Conservation (phyloP, 2,113 vertebrate genomes). For the Mastomys natalensis region DNA sequence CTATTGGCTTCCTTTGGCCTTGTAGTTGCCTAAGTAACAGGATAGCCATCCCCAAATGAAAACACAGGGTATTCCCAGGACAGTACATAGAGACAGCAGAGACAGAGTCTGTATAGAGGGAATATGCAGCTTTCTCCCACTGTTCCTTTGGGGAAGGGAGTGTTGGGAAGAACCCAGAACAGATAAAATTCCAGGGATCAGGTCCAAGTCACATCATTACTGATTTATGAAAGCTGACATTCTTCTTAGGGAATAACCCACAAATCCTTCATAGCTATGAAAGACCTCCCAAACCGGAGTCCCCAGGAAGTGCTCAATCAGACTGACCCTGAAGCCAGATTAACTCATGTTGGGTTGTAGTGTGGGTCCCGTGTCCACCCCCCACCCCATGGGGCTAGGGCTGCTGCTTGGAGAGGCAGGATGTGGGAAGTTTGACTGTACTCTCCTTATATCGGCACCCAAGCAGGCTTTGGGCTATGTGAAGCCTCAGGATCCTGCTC, state of each 20-base stretch:
- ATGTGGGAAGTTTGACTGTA: too few species aligned
- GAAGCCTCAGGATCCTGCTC: too few species aligned
- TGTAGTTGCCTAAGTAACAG: constrained; percentile 88
- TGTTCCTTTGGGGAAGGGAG: not conserved
- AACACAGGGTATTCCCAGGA: constrained; percentile 87
- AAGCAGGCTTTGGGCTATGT: too few species aligned
- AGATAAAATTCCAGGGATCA: not conserved
- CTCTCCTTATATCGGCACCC: too few species aligned
- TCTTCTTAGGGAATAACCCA: not conserved
- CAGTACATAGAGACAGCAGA: constrained; percentile 74
- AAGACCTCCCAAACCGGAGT: not conserved
- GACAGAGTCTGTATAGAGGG: constrained; percentile 78
- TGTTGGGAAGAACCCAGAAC: not conserved
- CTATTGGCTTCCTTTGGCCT: not conserved
- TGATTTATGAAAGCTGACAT: not conserved
- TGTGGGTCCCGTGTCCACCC: too few species aligned
- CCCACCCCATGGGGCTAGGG: too few species aligned
- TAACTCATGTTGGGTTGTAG: not conserved
- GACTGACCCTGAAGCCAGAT: not conserved
- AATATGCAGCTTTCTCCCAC: not conserved
- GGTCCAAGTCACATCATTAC: not conserved
- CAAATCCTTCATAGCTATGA: not conserved
- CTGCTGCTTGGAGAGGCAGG: too few species aligned
- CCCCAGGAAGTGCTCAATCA: not conserved
- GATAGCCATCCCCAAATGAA: constrained; percentile 85